A percentile compares a stretch with the other conserved stretches of the same genome.
Conservation (phyloP, 2,113 vertebrate species). For the Ceratotherium simum region DNA sequence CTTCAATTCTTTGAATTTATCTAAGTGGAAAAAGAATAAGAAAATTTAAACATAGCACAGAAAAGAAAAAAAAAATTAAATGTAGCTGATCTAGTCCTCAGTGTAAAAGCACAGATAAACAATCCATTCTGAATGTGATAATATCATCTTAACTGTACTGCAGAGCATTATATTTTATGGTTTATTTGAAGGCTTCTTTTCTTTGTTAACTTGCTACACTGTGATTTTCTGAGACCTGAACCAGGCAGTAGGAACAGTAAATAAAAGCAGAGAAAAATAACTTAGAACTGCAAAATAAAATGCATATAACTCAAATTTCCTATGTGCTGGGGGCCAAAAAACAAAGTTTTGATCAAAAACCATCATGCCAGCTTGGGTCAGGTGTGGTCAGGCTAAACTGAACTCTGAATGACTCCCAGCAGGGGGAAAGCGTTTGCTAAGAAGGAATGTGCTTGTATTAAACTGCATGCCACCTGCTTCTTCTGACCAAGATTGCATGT, state of each 20-base stretch:
- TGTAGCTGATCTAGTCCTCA: neutral
- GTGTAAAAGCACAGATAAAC: slow-evolving; percentile 4
- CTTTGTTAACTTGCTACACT: neutral
- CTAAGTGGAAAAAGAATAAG: slow-evolving; percentile 30
- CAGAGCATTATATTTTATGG: neutral
- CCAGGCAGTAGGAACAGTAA: neutral
- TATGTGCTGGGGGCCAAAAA: neutral
- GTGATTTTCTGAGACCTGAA: slow-evolving; percentile 46
- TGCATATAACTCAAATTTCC: neutral
- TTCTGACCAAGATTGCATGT: slow-evolving; percentile 27
- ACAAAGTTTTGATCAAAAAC: slow-evolving; percentile 44
- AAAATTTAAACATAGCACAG: slow-evolving; percentile 22
- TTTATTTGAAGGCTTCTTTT: neutral
- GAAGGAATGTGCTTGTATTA: neutral
- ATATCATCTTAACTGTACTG: neutral
- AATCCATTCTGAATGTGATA: slow-evolving; percentile 28
- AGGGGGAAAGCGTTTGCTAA: slow-evolving; percentile 59
- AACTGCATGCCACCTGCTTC: slow-evolving; percentile 53
- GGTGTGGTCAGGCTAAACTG: slow-evolving; percentile 43
- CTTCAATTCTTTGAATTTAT: slow-evolving; percentile 40
- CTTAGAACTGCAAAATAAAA: neutral
- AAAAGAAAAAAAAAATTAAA: neutral
- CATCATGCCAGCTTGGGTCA: neutral
- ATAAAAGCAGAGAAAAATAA: slow-evolving; percentile 27
- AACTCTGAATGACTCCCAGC: slow-evolving; percentile 64